Conservation (phyloP, 2,888 invertebrate species). For the Diaperis boleti region DNA sequence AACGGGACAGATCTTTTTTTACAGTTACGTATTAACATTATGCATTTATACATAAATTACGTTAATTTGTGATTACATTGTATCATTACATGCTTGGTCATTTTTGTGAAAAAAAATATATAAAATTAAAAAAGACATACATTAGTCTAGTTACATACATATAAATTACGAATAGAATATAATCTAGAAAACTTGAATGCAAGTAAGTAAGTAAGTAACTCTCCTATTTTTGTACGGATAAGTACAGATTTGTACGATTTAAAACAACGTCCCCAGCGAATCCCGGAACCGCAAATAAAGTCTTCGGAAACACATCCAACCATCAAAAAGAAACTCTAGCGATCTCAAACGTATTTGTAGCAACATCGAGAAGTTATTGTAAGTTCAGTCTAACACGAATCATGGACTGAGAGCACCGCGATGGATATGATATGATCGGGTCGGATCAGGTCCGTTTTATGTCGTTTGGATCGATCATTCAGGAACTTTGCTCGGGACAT, state of each 20-base stretch:
- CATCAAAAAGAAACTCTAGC: slow-evolving; percentile 19
- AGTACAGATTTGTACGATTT: slow-evolving; percentile 45
- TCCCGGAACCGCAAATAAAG: slow-evolving; percentile 5
- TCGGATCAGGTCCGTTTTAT: slow-evolving; percentile 25
- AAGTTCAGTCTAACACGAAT: slow-evolving; percentile 42
- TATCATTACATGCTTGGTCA: slow-evolving; percentile 53
- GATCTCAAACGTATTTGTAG: slow-evolving; percentile 34
- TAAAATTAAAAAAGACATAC: slow-evolving; percentile 52
- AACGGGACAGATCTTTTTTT: slow-evolving; percentile 43
- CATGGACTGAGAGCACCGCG: slow-evolving; percentile 48
- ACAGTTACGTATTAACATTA: slow-evolving; percentile 58
- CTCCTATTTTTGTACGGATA: slow-evolving; percentile 43
- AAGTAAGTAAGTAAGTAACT: too few relatives aligned
- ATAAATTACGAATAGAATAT: slow-evolving; percentile 43
- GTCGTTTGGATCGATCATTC: slow-evolving; percentile 11
- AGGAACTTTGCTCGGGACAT: slow-evolving; percentile 34
- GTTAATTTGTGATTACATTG: slow-evolving; percentile 51
- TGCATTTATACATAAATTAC: slow-evolving; percentile 56
- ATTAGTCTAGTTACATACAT: slow-evolving; percentile 44
- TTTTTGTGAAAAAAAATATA: slow-evolving; percentile 52
- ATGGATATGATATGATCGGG: slow-evolving; percentile 47
- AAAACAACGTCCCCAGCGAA: slow-evolving; percentile 38
- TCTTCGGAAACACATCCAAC: slow-evolving; percentile 9
- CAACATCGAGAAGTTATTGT: slow-evolving; percentile 43
- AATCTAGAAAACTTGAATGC: slow-evolving; percentile 40